Conservation (phyloP, 2,888 invertebrate genomes). For the Heteromurus nitidus region DNA sequence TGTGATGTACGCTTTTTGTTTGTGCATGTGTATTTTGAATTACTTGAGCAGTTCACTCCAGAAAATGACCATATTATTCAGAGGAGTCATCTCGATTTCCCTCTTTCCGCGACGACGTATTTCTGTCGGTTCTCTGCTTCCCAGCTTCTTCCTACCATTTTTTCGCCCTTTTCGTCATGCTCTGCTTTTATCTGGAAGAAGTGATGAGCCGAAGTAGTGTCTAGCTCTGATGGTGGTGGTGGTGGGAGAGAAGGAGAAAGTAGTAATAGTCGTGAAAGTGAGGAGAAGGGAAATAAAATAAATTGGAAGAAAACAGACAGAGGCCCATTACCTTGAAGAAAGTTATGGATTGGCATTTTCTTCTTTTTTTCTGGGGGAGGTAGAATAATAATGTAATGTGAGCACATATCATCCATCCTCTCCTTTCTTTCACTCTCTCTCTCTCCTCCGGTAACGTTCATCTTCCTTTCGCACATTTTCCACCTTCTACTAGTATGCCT, state of each 20-base stretch:
- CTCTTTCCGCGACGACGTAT: conserved; percentile 3
- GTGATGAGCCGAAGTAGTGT: background rate
- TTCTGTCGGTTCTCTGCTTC: background rate
- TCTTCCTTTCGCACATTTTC: conserved; percentile 2
- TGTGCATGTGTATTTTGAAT: conserved; percentile 48
- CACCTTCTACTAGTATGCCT: background rate
- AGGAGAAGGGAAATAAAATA: conserved; percentile 62
- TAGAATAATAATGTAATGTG: conserved; percentile 62
- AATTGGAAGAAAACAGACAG: conserved; percentile 65
- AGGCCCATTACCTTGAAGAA: conserved; percentile 60
- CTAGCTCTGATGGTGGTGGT: too few species aligned
- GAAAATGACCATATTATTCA: conserved; percentile 64
- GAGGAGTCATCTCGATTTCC: conserved; percentile 59
- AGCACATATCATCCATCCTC: conserved; percentile 58
- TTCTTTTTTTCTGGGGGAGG: conserved; percentile 47
- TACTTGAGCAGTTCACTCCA: conserved; percentile 42
- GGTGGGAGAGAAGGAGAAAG: conserved; percentile 19
- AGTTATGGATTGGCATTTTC: conserved; percentile 65
- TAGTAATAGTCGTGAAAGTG: conserved; percentile 56
- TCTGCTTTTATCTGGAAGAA: background rate
- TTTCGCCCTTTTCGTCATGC: background rate
- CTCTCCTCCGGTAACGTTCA: too few species aligned
- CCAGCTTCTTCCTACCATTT: background rate
- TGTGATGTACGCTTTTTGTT: conserved; percentile 14
- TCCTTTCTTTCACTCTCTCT: conserved; percentile 1